Percentiles rank a stretch among this genome's conserved stretches.
Evolutionary conservation across 2,113 vertebrate genomes (phyloP).

Genomic region (Oncorhynchus kisutch): DNA sequence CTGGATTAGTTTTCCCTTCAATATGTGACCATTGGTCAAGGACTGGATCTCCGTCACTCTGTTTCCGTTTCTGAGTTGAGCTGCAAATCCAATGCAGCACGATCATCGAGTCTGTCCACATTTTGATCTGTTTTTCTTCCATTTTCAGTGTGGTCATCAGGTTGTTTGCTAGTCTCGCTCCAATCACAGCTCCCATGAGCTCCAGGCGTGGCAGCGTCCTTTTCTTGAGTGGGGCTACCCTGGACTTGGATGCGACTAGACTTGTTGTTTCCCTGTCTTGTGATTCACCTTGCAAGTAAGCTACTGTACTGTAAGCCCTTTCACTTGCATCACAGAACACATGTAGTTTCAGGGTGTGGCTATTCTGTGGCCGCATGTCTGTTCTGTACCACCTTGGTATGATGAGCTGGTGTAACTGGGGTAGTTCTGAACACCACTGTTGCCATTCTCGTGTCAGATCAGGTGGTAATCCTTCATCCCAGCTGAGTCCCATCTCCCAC

Average conservation of each 20-base stretch:
- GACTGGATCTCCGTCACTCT: no score
- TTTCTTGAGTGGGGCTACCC: conserved; percentile 9
- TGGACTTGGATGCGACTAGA: neutral
- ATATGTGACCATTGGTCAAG: no score
- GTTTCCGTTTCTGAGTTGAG: no score
- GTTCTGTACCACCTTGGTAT: conserved; percentile 4
- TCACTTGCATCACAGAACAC: no score
- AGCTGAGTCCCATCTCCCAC: neutral
- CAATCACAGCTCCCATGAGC: no score
- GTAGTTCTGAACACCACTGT: conserved; percentile 5
- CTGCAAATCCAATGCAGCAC: no score
- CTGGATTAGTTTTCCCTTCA: no score
- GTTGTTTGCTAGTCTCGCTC: neutral
- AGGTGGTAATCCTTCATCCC: neutral
- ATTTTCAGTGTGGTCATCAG: neutral
- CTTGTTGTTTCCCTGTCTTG: neutral
- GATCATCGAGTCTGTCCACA: neutral
- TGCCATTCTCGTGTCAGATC: conserved; percentile 1
- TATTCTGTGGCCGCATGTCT: no score
- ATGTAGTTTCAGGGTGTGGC: no score
- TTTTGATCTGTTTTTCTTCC: neutral
- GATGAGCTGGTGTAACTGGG: neutral
- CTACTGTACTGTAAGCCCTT: no score
- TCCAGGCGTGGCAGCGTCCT: neutral
- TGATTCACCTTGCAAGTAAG: neutral